A percentile compares a stretch with the other conserved stretches of the same genome.
Evolutionary conservation across 2,797 vertebrate species (phyloP).

Genomic region (Sebastes elongatus): DNA sequence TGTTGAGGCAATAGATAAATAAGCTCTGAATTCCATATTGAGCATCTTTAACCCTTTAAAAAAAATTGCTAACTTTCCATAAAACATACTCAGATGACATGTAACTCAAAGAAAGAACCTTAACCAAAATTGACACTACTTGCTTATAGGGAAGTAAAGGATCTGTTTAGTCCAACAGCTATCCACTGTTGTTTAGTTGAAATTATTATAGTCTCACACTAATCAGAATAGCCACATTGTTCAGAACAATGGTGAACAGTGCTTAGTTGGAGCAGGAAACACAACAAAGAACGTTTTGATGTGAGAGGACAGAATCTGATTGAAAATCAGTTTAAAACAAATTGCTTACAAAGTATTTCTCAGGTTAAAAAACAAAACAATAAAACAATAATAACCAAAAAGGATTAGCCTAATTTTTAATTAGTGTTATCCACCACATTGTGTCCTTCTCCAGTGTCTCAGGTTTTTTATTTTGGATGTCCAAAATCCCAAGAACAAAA

Average conservation of each 20-base stretch:
- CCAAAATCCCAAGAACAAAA: background rate
- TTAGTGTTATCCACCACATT: background rate
- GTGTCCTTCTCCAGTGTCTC: background rate
- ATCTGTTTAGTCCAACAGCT: too few relatives aligned
- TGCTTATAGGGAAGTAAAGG: background rate
- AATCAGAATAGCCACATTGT: background rate
- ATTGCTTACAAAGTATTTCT: background rate
- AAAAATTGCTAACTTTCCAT: background rate
- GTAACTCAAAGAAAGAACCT: background rate
- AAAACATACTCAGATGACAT: background rate
- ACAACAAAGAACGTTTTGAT: background rate
- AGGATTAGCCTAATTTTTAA: background rate
- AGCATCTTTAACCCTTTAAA: background rate
- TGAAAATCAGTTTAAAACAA: background rate
- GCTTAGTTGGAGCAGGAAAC: background rate
- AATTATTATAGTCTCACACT: background rate
- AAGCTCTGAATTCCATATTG: too few relatives aligned
- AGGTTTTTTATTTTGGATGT: background rate
- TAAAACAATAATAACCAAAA: background rate
- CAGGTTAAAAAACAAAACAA: background rate
- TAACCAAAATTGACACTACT: background rate
- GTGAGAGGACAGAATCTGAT: background rate
- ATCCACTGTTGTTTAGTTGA: background rate
- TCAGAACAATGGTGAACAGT: background rate
- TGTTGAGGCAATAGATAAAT: too few relatives aligned